A percentile compares a stretch with the other conserved stretches of the same genome.
These are phyloP conservation scores for Talpa occidentalis DNA, from an alignment of 2,113 vertebrate genomes.

Conservation along the genomic window DNA sequence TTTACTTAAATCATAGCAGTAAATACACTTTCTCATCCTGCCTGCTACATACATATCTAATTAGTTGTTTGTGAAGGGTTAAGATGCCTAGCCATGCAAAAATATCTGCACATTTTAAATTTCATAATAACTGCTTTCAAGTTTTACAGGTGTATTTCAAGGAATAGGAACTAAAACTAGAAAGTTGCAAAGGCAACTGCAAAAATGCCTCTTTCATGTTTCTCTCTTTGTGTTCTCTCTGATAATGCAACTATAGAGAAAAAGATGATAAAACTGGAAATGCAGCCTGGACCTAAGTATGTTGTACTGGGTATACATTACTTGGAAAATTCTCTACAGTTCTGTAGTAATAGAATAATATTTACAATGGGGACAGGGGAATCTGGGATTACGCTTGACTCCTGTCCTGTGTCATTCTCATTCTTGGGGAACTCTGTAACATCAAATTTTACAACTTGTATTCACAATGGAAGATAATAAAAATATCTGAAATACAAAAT, in stretches of 20 bases:
- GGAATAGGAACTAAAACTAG: slow-evolving; percentile 51
- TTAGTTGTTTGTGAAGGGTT: slow-evolving; percentile 59
- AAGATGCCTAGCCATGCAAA: slow-evolving; percentile 33
- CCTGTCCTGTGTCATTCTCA: neutral
- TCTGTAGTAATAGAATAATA: neutral
- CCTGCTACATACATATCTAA: slow-evolving; percentile 38
- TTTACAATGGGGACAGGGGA: neutral
- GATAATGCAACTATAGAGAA: neutral
- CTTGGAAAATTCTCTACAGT: neutral
- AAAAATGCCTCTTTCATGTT: neutral
- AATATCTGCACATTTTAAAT: neutral
- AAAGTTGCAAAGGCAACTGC: neutral
- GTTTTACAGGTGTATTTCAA: neutral
- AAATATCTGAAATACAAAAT: neutral
- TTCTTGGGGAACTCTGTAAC: neutral
- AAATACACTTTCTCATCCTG: slow-evolving; percentile 30
- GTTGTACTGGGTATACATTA: neutral
- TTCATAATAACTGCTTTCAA: slow-evolving; percentile 24
- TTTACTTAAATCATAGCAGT: neutral
- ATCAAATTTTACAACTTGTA: neutral
- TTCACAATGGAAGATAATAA: neutral
- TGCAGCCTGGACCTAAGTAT: neutral
- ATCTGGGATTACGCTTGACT: neutral
- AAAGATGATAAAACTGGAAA: neutral
- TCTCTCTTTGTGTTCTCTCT: neutral